phyloP scores from a whole-genome alignment of 2,888 invertebrate species.

The Himalopsyche tibetana region DNA sequence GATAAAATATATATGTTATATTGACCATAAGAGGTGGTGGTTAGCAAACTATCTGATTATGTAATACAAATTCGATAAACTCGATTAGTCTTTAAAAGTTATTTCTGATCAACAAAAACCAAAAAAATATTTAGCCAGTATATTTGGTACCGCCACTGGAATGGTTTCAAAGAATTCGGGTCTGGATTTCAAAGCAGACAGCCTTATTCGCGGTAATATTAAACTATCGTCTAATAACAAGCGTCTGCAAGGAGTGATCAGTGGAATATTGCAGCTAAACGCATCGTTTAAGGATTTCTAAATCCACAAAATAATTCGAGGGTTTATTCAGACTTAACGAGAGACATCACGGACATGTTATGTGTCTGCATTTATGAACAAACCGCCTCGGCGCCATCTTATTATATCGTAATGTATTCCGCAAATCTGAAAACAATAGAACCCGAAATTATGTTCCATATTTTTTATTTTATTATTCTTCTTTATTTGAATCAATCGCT shows the following conservation, averaged over 20 bases:
- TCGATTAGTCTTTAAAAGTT: too few relatives aligned
- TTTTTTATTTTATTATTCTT: too few relatives aligned
- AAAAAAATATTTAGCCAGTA: background rate
- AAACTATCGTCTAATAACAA: conserved; percentile 51
- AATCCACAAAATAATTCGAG: conserved; percentile 23
- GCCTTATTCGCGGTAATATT: conserved; percentile 16
- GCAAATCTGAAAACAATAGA: conserved; percentile 22
- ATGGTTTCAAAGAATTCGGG: conserved; percentile 57
- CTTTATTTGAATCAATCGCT: too few relatives aligned
- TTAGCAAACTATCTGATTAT: too few relatives aligned
- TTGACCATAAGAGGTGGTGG: too few relatives aligned
- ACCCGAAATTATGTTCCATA: background rate
- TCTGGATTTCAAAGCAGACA: conserved; percentile 46
- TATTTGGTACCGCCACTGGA: conserved; percentile 37
- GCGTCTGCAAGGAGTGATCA: conserved; percentile 55
- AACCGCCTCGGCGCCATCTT: conserved; percentile 19
- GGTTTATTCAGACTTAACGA: conserved; percentile 41
- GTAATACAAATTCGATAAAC: too few relatives aligned
- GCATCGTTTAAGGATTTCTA: conserved; percentile 56
- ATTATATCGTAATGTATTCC: background rate
- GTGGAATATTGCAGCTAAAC: conserved; percentile 57
- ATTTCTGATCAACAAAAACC: too few relatives aligned
- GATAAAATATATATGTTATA: too few relatives aligned
- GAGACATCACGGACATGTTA: conserved; percentile 36
- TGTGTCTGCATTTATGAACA: conserved; percentile 7